These are phyloP conservation scores for Acrocephalus arundinaceus DNA, from an alignment of 2,113 vertebrate genomes.

Conservation along the genomic window DNA sequence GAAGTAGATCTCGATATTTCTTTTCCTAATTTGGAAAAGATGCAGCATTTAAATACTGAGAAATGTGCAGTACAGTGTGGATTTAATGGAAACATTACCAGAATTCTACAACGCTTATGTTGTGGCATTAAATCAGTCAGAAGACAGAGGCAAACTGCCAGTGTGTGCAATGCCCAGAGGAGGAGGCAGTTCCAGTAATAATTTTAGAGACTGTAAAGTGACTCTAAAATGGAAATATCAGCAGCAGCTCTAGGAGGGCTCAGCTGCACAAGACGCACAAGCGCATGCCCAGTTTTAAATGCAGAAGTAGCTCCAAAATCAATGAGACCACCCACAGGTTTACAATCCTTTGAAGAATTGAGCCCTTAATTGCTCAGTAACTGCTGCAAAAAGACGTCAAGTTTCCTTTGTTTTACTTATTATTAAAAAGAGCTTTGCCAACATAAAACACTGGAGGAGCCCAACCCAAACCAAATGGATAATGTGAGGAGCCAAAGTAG, in stretches of 20 bases:
- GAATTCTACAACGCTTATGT: not conserved
- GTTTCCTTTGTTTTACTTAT: not conserved
- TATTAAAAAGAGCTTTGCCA: not conserved
- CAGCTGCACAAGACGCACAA: not conserved
- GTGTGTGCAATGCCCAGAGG: not conserved
- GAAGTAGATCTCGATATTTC: not conserved
- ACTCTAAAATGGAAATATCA: conserved; percentile 44
- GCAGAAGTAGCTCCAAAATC: not conserved
- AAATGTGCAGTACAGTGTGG: not conserved
- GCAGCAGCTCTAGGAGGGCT: conserved; percentile 4
- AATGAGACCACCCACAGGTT: conserved; percentile 49
- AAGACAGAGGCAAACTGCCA: conserved; percentile 9
- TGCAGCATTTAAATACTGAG: not conserved
- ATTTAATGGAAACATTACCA: conserved; percentile 2
- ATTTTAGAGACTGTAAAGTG: conserved; percentile 36
- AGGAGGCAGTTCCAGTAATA: conserved; percentile 37
- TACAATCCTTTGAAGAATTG: not conserved
- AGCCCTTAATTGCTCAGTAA: conserved; percentile 22
- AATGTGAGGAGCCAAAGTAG: not conserved
- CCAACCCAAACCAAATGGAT: not conserved
- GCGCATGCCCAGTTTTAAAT: conserved; percentile 14
- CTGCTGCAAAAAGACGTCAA: not conserved
- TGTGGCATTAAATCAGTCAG: conserved; percentile 39
- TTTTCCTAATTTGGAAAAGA: not conserved
- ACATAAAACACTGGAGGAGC: not conserved